Conservation (phyloP, 2,888 invertebrate species). For the Flabesymbios commensalis region DNA sequence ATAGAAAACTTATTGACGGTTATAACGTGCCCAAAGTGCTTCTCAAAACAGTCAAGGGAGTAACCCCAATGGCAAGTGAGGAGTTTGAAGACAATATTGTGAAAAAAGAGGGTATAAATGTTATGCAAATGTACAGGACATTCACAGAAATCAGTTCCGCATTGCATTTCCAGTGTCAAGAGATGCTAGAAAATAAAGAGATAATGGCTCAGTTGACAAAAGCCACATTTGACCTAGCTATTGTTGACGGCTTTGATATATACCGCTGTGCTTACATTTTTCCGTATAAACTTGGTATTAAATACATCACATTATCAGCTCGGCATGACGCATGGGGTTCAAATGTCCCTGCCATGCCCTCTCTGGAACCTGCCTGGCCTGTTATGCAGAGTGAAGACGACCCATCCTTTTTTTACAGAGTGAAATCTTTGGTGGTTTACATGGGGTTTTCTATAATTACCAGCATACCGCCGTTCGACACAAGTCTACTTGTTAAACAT, state of each 20-base stretch:
- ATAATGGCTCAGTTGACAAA: not conserved
- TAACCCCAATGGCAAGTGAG: too few species aligned
- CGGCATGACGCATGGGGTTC: not conserved
- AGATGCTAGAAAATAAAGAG: not conserved
- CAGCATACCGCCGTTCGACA: not conserved
- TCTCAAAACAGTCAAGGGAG: too few species aligned
- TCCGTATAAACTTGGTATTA: constrained; percentile 10
- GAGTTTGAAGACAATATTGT: too few species aligned
- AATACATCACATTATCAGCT: constrained; percentile 3
- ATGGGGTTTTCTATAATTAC: not conserved
- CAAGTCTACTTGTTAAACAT: not conserved
- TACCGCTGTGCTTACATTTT: constrained; percentile 1
- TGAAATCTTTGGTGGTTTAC: not conserved
- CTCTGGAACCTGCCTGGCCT: not conserved
- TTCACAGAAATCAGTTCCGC: too few species aligned
- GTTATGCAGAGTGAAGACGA: not conserved
- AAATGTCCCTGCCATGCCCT: constrained; percentile 12
- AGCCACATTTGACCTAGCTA: not conserved
- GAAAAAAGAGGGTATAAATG: too few species aligned
- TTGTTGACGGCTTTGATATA: constrained; percentile 5
- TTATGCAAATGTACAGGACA: too few species aligned
- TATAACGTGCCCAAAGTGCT: too few species aligned
- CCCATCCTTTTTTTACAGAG: not conserved
- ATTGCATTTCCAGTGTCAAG: too few species aligned
- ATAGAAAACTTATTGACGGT: too few species aligned